These are phyloP conservation scores for Alaudala cheleensis DNA, from an alignment of 2,113 vertebrate species.

Conservation along the genomic window DNA sequence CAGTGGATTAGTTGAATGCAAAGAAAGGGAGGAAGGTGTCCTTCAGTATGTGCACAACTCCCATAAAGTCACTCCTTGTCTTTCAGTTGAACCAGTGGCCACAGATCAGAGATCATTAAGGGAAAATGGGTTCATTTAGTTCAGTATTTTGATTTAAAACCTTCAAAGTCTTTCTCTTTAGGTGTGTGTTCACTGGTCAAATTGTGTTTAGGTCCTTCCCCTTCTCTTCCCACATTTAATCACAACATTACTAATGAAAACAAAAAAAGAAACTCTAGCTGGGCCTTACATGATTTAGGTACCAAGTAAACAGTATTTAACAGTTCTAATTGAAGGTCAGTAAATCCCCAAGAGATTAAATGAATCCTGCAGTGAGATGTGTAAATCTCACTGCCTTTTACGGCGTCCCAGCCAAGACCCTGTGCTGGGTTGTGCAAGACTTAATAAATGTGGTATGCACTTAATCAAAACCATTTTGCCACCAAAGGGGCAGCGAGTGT, in stretches of 20 bases:
- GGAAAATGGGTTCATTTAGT: conserved; percentile 1
- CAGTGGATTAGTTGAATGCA: background rate
- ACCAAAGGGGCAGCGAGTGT: conserved; percentile 73
- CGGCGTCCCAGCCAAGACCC: conserved; percentile 56
- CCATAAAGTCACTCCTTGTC: background rate
- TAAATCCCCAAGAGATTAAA: conserved; percentile 83
- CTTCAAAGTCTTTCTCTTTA: conserved; percentile 25
- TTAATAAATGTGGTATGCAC: conserved; percentile 81
- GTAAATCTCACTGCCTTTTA: conserved; percentile 80
- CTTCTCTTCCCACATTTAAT: conserved; percentile 46
- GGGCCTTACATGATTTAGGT: conserved; percentile 74
- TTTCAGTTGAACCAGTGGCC: background rate
- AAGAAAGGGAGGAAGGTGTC: background rate
- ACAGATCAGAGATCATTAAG: conserved; percentile 5
- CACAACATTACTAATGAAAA: conserved; percentile 72
- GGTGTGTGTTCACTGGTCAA: background rate
- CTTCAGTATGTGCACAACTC: background rate
- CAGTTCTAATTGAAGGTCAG: conserved; percentile 84
- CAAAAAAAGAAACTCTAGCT: conserved; percentile 63
- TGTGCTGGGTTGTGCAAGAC: conserved; percentile 66
- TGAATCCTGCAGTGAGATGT: conserved; percentile 76
- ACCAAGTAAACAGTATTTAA: conserved; percentile 81
- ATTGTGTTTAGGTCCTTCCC: conserved; percentile 1
- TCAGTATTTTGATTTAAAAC: conserved; percentile 35
- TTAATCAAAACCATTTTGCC: conserved; percentile 86